These are phyloP conservation scores for Sminthurinus signatus DNA, from an alignment of 1,140 invertebrate species.

Conservation along the genomic window DNA sequence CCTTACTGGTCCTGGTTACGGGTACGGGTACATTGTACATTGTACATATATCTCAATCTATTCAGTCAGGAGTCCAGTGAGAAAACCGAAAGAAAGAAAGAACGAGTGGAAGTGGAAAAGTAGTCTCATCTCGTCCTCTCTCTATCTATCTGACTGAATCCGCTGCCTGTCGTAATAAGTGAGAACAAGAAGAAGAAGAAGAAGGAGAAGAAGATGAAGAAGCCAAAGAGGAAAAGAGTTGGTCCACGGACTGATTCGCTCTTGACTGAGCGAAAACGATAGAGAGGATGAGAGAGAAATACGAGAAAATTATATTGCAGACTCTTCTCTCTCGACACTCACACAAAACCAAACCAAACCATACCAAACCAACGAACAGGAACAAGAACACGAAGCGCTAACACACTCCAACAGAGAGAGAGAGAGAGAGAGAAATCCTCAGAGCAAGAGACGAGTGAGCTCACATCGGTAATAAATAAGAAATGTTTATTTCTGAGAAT, in stretches of 20 bases:
- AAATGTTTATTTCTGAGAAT: conserved; percentile 17
- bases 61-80: too few species aligned
- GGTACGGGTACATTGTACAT: background rate
- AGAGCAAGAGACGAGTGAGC: background rate
- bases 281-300: background rate
- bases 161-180: background rate
- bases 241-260: too few species aligned
- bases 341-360: too few species aligned
- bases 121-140: background rate
- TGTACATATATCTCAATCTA: background rate
- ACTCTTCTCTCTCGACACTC: too few species aligned
- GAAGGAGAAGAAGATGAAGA: too few species aligned
- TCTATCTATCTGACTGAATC: background rate
- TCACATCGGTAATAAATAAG: conserved; percentile 8
- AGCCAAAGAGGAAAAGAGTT: too few species aligned
- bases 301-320: background rate
- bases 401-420: background rate
- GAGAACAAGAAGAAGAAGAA: too few species aligned
- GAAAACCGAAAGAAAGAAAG: background rate
- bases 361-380: too few species aligned
- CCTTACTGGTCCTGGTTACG: background rate
- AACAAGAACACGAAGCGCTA: too few species aligned
- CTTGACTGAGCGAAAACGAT: too few species aligned
- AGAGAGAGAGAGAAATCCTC: background rate
- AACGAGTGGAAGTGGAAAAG: too few species aligned